Conservation (phyloP, 2,797 vertebrate species). For the Muscicapa comitata region DNA sequence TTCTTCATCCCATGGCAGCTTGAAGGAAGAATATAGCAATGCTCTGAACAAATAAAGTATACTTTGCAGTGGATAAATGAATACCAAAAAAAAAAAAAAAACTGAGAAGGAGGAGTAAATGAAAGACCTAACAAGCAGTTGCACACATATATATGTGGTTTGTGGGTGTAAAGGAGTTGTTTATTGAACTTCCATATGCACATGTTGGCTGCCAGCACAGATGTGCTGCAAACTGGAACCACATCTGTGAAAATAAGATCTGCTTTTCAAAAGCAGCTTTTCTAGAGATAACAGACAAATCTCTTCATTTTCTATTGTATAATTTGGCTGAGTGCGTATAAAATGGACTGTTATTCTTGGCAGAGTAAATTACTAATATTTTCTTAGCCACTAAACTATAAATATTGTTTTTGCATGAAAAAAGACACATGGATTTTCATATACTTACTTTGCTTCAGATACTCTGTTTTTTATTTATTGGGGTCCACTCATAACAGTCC, state of each 20-base stretch:
- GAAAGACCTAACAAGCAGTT: background rate
- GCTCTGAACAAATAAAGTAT: background rate
- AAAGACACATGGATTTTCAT: accelerated
- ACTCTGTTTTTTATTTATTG: background rate
- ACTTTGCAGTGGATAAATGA: background rate
- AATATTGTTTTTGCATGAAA: background rate
- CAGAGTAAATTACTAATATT: background rate
- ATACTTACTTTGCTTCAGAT: background rate
- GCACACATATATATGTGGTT: background rate
- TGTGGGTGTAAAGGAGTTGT: background rate
- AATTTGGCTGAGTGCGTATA: background rate
- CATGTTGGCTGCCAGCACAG: background rate
- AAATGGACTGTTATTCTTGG: background rate
- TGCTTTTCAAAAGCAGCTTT: background rate
- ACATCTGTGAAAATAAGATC: background rate
- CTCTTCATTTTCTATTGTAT: background rate
- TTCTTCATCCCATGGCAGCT: background rate
- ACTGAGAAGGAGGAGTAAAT: background rate
- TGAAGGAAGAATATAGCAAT: background rate
- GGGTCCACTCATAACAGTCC: background rate
- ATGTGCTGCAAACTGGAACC: background rate
- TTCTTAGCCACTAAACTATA: background rate
- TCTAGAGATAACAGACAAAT: background rate
- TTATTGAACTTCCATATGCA: background rate
- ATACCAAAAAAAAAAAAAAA: background rate